Evolutionary conservation across 2,113 vertebrate genomes (phyloP).

Genomic region (Cheirogaleus medius): DNA sequence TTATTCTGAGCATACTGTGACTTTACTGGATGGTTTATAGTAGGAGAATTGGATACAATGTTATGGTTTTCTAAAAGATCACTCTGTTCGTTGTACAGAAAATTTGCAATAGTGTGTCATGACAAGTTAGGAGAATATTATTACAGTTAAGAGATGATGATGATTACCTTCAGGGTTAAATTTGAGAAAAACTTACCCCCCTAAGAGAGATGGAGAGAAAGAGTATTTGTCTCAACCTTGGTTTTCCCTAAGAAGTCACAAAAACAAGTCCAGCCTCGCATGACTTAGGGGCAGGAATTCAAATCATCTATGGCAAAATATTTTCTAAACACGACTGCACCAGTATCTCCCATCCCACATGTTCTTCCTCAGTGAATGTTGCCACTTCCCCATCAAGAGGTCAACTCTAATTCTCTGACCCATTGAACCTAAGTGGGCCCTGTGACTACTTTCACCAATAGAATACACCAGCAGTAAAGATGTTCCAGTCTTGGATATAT

Average conservation of each 20-base stretch:
- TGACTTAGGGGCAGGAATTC: not conserved
- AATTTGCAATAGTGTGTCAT: not conserved
- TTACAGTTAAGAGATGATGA: not conserved
- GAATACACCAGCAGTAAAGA: no score
- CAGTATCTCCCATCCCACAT: not conserved
- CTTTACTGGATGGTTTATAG: not conserved
- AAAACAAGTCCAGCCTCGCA: not conserved
- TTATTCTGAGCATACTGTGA: not conserved
- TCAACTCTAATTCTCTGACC: not conserved
- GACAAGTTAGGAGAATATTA: not conserved
- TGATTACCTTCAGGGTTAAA: not conserved
- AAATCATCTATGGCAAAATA: not conserved
- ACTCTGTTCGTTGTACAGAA: not conserved
- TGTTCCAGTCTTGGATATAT: not conserved
- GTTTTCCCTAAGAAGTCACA: not conserved
- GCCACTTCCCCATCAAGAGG: not conserved
- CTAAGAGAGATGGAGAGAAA: not conserved
- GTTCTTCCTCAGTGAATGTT: not conserved
- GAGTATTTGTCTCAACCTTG: not conserved
- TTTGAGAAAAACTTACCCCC: not conserved
- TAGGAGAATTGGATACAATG: not conserved
- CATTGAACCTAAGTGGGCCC: not conserved
- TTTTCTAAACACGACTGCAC: not conserved
- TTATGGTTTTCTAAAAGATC: not conserved
- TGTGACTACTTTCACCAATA: not conserved